Conservation (phyloP, 2,888 invertebrate species). For the Trisateles emortualis region DNA sequence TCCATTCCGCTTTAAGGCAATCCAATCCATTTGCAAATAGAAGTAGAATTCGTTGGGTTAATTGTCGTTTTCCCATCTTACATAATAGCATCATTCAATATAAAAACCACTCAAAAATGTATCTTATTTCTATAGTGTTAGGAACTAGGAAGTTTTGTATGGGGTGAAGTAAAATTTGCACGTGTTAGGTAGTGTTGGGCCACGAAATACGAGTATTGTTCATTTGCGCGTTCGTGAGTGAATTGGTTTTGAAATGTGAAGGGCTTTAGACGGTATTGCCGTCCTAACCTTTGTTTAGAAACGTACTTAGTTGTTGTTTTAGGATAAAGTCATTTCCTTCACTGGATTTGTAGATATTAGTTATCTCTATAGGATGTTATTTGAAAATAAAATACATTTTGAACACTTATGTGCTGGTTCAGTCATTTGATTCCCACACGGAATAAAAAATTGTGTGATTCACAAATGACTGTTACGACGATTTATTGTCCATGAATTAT, state of each 20-base stretch:
- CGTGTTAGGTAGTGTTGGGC: conserved; percentile 58
- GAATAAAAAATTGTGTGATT: too few species aligned
- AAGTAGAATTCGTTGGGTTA: conserved; percentile 75
- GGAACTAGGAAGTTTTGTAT: background rate
- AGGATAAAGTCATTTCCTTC: conserved; percentile 12
- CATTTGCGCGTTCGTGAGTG: conserved; percentile 68
- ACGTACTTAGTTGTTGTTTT: conserved; percentile 36
- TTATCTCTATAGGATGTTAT: background rate
- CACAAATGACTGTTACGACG: too few species aligned
- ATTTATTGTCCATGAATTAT: too few species aligned
- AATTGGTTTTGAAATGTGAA: conserved; percentile 73
- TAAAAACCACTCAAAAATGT: conserved; percentile 27
- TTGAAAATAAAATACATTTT: background rate
- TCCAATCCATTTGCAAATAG: conserved; percentile 83
- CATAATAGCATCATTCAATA: conserved; percentile 6
- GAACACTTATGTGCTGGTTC: too few species aligned
- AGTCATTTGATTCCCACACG: too few species aligned
- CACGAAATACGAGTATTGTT: conserved; percentile 78
- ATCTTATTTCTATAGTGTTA: conserved; percentile 17
- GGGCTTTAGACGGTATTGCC: conserved; percentile 58
- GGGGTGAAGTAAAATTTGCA: conserved; percentile 26
- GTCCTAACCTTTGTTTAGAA: conserved; percentile 55
- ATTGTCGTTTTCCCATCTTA: conserved; percentile 66
- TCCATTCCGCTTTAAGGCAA: conserved; percentile 72
- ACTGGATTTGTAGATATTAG: too few species aligned